Base-by-base conservation (phyloP, 2,888 invertebrate species). In the Zhengitettix transpicula region DNA sequence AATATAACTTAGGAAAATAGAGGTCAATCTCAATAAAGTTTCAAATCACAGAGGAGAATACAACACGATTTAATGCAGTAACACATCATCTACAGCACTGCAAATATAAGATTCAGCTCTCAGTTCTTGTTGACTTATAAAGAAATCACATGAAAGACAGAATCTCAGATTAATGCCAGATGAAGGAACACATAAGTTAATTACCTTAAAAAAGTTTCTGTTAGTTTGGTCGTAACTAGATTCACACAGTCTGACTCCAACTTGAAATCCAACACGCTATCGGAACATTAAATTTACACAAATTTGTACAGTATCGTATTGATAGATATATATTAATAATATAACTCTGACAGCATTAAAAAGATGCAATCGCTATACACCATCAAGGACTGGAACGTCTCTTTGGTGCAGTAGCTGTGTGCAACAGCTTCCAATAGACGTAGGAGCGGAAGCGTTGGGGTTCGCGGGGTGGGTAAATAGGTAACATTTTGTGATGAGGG, bases 401-500 rank as follows among this genome's bases (percentile, higher is more conserved):
- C 47, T 47, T 47, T 47, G 12, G 47, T 47, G 54, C 51, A 55
- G 58, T 41, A 40, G 53, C 60, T 42, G 60, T 47, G 54, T 60
- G 60, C 15, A 61, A 51, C 56, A 61, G 60, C 15, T 51, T 51
- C 63, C 63, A 63, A 55, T 61, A 60, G 53, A 63, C 56, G n/a
- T 56, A 63, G 15, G 63, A 63, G 55, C 55, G 63, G 47, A 59
- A 60, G 54, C 56, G 63, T 44, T 58, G 57, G 8, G 60, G 62
- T n/a, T 52, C 60, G 14, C 56, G 58, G 40, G 53, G 55, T 40
- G 58, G 62, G 53, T 57, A 59, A 40, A 59, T 52, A 40, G 61
- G 61, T 57, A 59, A 52, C 55, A 59, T 47, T 40, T 62, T 59
- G 57, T 60, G 61, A 10, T 42, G 71, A 69, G 70, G 70, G 69